Base-by-base conservation (phyloP, 2,888 invertebrate genomes). In the Agrenia bidenticulata region DNA sequence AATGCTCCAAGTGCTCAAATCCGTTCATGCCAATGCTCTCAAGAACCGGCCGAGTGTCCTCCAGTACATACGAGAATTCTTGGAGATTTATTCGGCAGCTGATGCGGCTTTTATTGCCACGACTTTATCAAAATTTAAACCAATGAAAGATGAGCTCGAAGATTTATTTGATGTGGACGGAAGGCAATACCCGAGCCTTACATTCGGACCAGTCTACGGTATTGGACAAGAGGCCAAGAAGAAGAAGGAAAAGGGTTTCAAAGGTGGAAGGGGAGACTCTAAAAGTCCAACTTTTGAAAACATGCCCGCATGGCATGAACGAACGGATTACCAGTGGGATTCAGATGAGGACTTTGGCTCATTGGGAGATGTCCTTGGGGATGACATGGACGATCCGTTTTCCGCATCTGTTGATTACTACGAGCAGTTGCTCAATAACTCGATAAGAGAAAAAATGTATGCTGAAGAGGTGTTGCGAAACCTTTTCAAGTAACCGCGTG, bases 41-140 rank as follows among this genome's bases (percentile, higher is more conserved):
- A 45, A 41, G n/a, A 19, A 37, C 17, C 50, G 57, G 7, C 17
- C n/a, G 21, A 54, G 41, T 11, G 17, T 68, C 4, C 39, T 64
- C 19, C n/a, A 13, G 9, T 59, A 59, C 55, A 23, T 68, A 27
- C 58, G 61, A 9, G 62, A 68, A 2, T 26, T 68, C 1, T 24
- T 68, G n/a, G 54, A 50, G 24, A 9, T 55, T 23, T 68, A 64
- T 45, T 37, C 62, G 15, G 53, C 42, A 26, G 21, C 39, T 17
- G 67, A 68, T 50, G 5, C 51, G 1, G 24, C 11, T 5, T 62
- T 64, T 50, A 7, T 53, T 15, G n/a, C 21, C 24, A 19, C 15
- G 11, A 9, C 15, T 58, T 19, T 61, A 15, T 17, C 42, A 26
- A 50, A 55, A 26, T 58, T 54, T 2, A 54, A 62, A 32, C 17